Evolutionary conservation across 1,140 invertebrate species (phyloP).

Genomic region (Neodiprion lecontei): DNA sequence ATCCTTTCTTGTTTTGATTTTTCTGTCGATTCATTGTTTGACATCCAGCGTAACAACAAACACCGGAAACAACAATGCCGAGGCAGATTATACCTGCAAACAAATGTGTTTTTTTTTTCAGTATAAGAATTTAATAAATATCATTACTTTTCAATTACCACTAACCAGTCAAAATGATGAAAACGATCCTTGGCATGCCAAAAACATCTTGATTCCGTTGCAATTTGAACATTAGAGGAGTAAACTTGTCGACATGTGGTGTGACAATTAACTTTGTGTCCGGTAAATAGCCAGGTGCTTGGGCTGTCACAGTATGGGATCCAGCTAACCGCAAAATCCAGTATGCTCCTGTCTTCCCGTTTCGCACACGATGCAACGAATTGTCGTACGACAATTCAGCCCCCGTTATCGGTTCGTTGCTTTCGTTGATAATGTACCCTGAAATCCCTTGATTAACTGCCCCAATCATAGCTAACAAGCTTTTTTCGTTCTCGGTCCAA

Average conservation of each 20-base stretch:
- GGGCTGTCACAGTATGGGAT: slow-evolving; percentile 64
- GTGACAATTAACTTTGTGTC: slow-evolving; percentile 64
- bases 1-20: slow-evolving; percentile 46
- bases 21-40: slow-evolving; percentile 53
- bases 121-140: slow-evolving; percentile 48
- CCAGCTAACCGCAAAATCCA: slow-evolving; percentile 64
- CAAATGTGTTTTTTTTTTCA: slow-evolving; percentile 47
- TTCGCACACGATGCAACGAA: slow-evolving; percentile 53
- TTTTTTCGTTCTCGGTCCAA: slow-evolving; percentile 49
- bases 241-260: slow-evolving; percentile 47
- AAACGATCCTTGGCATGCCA: slow-evolving; percentile 76
- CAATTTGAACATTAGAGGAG: slow-evolving; percentile 71
- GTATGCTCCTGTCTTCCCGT: slow-evolving; percentile 66
- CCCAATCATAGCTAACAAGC: slow-evolving; percentile 45
- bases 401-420: slow-evolving; percentile 65
- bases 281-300: slow-evolving; percentile 64
- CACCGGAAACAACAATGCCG: slow-evolving; percentile 34
- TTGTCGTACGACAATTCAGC: slow-evolving; percentile 63
- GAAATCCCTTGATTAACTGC: slow-evolving; percentile 47
- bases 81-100: slow-evolving; percentile 49
- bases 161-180: slow-evolving; percentile 75
- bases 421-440: slow-evolving; percentile 66
- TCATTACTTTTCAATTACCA: slow-evolving; percentile 35
- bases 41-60: slow-evolving; percentile 50
- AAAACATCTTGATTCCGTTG: slow-evolving; percentile 70